These are phyloP conservation scores for Pseudomyrmex gracilis DNA, from an alignment of 1,140 invertebrate species.

Conservation along the genomic window DNA sequence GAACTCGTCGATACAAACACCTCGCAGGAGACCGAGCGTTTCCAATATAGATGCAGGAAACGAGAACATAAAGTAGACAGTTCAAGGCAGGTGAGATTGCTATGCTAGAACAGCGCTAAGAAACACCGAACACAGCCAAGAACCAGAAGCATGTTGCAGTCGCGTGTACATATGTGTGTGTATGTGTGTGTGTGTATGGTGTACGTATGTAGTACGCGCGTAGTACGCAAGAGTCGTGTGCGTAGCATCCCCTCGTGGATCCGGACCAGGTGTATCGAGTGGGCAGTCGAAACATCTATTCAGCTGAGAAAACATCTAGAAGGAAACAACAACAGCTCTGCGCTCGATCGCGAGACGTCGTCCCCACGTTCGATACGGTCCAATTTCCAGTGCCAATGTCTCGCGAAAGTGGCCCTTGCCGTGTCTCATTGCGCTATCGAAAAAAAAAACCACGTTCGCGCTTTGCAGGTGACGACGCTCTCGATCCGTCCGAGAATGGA, in stretches of 20 bases:
- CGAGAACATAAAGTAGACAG: constrained; percentile 67
- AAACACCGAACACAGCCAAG: constrained; percentile 79
- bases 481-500: constrained; percentile 36
- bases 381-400: constrained; percentile 19
- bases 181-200: neutral
- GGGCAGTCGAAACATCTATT: constrained; percentile 73
- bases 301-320: constrained; percentile 75
- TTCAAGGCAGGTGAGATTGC: constrained; percentile 76
- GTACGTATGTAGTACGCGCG: neutral
- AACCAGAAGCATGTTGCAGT: constrained; percentile 71
- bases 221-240: constrained; percentile 3
- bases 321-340: constrained; percentile 33
- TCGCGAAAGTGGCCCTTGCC: constrained; percentile 9
- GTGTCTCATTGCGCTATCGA: neutral
- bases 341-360: constrained; percentile 47
- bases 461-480: constrained; percentile 39
- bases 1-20: constrained; percentile 14
- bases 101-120: constrained; percentile 74
- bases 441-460: constrained; percentile 4
- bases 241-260: neutral
- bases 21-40: constrained; percentile 38
- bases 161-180: neutral
- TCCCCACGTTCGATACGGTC: constrained; percentile 18
- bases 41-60: constrained; percentile 52
- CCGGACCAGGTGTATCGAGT: constrained; percentile 23